These are phyloP conservation scores for Eucidaris tribuloides DNA, from an alignment of 35 echinoderm and acorn worm species.

Conservation along the genomic window DNA sequence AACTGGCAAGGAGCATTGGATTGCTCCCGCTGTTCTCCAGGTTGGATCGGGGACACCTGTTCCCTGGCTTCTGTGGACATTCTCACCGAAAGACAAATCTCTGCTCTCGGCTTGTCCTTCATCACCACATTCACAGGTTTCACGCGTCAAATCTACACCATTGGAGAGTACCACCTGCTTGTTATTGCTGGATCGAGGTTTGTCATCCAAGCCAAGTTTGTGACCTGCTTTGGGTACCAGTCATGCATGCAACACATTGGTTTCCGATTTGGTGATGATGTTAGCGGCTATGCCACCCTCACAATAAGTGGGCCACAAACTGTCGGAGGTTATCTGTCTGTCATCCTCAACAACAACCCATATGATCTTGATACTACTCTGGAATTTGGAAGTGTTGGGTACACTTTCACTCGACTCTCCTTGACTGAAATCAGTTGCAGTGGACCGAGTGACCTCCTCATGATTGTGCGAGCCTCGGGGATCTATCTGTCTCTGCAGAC, in stretches of 20 bases:
- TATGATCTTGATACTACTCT: slow-evolving; percentile 23
- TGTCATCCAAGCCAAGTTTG: slow-evolving; percentile 76
- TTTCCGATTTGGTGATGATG: slow-evolving; percentile 59
- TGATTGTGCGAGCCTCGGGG: slow-evolving; percentile 59
- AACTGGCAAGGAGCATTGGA: slow-evolving; percentile 63
- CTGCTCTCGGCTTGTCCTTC: slow-evolving; percentile 62
- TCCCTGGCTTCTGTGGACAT: not conserved
- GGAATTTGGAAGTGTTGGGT: slow-evolving; percentile 71
- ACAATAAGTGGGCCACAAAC: slow-evolving; percentile 35
- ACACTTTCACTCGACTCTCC: slow-evolving; percentile 63
- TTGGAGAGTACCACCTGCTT: slow-evolving; percentile 73
- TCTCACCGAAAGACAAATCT: slow-evolving; percentile 6
- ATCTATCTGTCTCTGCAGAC: slow-evolving; percentile 62
- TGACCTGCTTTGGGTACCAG: slow-evolving; percentile 52
- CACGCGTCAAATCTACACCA: slow-evolving; percentile 48
- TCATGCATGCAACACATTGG: slow-evolving; percentile 79
- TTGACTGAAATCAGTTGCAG: slow-evolving; percentile 60
- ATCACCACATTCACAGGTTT: slow-evolving; percentile 70
- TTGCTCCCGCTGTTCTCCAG: slow-evolving; percentile 48
- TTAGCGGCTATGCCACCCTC: slow-evolving; percentile 44
- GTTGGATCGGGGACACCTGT: slow-evolving; percentile 72
- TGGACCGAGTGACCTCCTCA: slow-evolving; percentile 60
- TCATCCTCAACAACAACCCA: slow-evolving; percentile 43
- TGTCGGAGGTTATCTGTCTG: slow-evolving; percentile 15
- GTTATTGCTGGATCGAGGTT: slow-evolving; percentile 25